Evolutionary conservation across 2,888 invertebrate species (phyloP).

Genomic region (Drosophila aldrichi): DNA sequence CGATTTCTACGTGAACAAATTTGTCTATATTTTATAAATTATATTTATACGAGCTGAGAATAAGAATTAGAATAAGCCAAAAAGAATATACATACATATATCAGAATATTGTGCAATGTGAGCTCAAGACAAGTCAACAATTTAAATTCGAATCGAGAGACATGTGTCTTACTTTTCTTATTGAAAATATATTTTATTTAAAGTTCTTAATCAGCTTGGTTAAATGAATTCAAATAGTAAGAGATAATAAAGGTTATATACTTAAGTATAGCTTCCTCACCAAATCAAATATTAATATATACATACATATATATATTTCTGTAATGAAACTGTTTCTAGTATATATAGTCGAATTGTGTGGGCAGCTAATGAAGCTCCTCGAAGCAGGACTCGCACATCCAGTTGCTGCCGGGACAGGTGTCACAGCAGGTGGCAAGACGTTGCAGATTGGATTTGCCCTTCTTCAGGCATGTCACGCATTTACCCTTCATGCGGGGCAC

Average conservation of each 20-base stretch:
- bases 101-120: neutral
- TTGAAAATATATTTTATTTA: neutral
- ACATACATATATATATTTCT: neutral
- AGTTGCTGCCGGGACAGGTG: slow-evolving; percentile 83
- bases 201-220: neutral
- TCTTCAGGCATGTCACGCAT: slow-evolving; percentile 84
- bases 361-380: slow-evolving; percentile 43
- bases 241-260: neutral
- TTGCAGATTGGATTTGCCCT: slow-evolving; percentile 50
- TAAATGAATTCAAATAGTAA: neutral
- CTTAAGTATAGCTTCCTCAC: neutral
- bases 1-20: neutral
- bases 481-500: slow-evolving; percentile 82
- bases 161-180: neutral
- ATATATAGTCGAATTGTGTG: too few relatives aligned
- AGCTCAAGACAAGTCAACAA: neutral
- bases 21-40: neutral
- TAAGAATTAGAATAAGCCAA: neutral
- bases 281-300: neutral
- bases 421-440: slow-evolving; percentile 84
- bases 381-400: slow-evolving; percentile 84
- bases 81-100: neutral
- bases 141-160: neutral
- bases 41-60: neutral
- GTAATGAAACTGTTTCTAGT: neutral